Conservation (phyloP, 1,140 invertebrate genomes). For the Melipona quadrifasciata region DNA sequence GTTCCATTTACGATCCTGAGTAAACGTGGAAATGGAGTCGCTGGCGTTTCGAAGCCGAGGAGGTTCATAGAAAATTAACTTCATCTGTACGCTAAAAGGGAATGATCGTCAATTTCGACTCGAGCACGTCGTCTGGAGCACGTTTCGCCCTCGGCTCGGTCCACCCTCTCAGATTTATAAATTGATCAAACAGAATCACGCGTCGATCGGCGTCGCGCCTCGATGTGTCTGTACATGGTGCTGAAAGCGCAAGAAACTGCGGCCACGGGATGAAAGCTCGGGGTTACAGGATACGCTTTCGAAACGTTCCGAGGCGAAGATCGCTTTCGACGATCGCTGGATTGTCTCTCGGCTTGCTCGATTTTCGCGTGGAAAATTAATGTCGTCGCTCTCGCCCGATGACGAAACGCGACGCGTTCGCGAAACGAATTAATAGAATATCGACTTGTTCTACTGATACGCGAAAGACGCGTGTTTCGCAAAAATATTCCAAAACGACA, state of each 20-base stretch:
- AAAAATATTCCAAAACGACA: conserved; percentile 14
- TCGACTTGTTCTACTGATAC: conserved; percentile 18
- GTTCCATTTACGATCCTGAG: too few relatives aligned
- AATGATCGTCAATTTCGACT: conserved; percentile 28
- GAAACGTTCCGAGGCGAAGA: neutral
- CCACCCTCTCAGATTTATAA: conserved; percentile 13
- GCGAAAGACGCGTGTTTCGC: conserved; percentile 32
- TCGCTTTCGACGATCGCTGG: conserved; percentile 14
- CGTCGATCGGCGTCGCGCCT: conserved; percentile 10
- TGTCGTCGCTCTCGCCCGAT: conserved; percentile 28
- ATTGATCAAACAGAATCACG: conserved; percentile 32
- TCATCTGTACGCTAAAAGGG: conserved; percentile 11
- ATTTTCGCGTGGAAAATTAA: conserved; percentile 38
- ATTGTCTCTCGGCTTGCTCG: conserved; percentile 9
- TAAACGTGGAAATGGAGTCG: neutral
- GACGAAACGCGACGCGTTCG: neutral
- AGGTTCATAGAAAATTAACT: conserved; percentile 26
- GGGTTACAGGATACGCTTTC: neutral
- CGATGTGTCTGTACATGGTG: neutral
- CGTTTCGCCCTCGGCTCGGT: neutral
- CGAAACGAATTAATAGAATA: neutral
- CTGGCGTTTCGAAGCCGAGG: neutral
- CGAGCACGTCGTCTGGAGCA: neutral
- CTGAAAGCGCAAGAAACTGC: neutral
- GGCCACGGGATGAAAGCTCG: neutral